phyloP scores from a whole-genome alignment of 2,888 invertebrate genomes.

The Clistopyga incitator region DNA sequence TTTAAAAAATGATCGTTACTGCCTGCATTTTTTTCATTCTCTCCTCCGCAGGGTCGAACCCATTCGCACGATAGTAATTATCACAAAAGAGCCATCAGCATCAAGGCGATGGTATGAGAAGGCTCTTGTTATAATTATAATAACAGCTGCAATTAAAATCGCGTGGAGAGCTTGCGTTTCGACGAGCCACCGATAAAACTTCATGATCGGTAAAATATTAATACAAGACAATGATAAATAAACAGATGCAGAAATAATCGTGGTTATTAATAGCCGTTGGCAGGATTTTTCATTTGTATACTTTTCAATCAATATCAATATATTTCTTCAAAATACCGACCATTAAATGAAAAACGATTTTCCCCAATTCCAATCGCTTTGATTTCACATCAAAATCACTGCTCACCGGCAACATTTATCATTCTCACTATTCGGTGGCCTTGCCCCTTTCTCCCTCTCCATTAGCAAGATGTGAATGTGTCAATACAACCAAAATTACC shows the following conservation, averaged over 20 bases:
- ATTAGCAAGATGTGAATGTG: too few relatives aligned
- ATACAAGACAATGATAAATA: not conserved
- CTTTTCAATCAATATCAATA: too few relatives aligned
- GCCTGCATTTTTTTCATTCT: not conserved
- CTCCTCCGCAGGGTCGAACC: not conserved
- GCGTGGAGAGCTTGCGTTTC: not conserved
- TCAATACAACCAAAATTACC: too few relatives aligned
- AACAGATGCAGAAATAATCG: not conserved
- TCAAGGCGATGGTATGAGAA: conserved; percentile 8
- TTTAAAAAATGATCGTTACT: not conserved
- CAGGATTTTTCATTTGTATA: not conserved
- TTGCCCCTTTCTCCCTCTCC: too few relatives aligned
- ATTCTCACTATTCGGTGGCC: too few relatives aligned
- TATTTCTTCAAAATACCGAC: too few relatives aligned
- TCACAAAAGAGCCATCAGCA: conserved; percentile 10
- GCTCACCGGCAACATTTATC: too few relatives aligned
- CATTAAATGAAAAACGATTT: too few relatives aligned
- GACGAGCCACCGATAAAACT: conserved; percentile 24
- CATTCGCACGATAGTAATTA: conserved; percentile 33
- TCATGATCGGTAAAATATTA: conserved; percentile 11
- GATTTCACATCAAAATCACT: too few relatives aligned
- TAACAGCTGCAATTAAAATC: not conserved
- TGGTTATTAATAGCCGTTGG: not conserved
- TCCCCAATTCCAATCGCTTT: too few relatives aligned
- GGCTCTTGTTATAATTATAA: not conserved